Base-by-base conservation (phyloP, 30 jellyfish, hydroid and myxozoan genomes). In the Clytia hemisphaerica region DNA sequence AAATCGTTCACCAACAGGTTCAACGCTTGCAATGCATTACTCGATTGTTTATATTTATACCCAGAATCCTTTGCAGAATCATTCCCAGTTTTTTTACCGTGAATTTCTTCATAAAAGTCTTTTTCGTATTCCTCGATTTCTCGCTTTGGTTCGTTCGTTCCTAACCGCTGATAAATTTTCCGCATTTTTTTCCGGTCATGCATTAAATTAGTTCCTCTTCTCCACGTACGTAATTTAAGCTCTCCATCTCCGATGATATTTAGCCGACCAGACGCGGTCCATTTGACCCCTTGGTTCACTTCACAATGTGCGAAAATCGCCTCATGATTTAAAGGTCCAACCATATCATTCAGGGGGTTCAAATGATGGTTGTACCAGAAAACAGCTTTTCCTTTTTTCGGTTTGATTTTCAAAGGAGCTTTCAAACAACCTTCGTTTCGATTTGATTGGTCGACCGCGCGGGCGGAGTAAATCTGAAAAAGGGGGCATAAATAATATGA, bases 161-260 rank as follows among this genome's bases (percentile, higher is more conserved):
- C 99, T 37, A 91, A 47, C 4, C 22, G 61, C 22, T 70, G 47
- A 64, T 76, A 30, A 12, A 82, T 45, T 14, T 71, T 77, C 30
- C 69, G 68, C 19, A 66, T 68, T 51, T 50, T 73, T 24, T 77
- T 68, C 12, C 34, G 26, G 48, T 77, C 77, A 48, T 62, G 76
- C 62, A 91, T 40, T 80, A 91, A 80, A 32, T 91, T 91, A 24
- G 48, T 34, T 50, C 99, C 99, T 67, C 95, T 79, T 73, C 95
- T 83, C 99, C 99, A 91, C 49, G 99, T 95, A 14, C 99, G 89
- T n/a, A 82, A 37, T 29, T 69, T 87, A 24, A 61, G 53, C 18
- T 72, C 88, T 9, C 99, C 99, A 44, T 91, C 99, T 2, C 99
- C 99, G 59, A 91, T 78, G 51, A 82, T 84, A 72, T 91, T 91